phyloP scores from a whole-genome alignment of 1,140 invertebrate species.

The Drosophila kohkoa region DNA sequence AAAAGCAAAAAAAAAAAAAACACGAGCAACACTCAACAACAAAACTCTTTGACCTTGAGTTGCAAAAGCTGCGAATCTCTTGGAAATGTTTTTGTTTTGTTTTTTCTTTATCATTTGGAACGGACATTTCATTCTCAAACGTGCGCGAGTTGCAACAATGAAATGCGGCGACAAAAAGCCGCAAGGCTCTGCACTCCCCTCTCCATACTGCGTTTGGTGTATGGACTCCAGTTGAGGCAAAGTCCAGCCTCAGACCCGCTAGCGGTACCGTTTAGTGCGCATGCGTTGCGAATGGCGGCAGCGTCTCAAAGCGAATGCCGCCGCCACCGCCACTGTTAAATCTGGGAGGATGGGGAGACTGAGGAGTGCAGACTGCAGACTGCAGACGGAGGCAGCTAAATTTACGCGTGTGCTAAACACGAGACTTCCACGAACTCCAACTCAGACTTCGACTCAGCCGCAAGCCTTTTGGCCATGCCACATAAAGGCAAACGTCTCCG shows the following conservation, averaged over 20 bases:
- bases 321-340: slow-evolving; percentile 53
- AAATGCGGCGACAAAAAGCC: slow-evolving; percentile 80
- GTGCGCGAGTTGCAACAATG: slow-evolving; percentile 74
- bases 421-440: slow-evolving; percentile 82
- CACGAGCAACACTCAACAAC: slow-evolving; percentile 20
- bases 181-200: not conserved
- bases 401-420: slow-evolving; percentile 85
- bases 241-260: slow-evolving; percentile 60
- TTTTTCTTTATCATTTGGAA: slow-evolving; percentile 67
- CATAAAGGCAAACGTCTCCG: slow-evolving; percentile 39
- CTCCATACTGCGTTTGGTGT: not conserved
- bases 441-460: slow-evolving; percentile 9
- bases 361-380: slow-evolving; percentile 7
- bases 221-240: slow-evolving; percentile 14
- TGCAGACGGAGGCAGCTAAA: slow-evolving; percentile 69
- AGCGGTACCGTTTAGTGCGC: slow-evolving; percentile 84
- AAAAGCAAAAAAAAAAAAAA: slow-evolving; percentile 34
- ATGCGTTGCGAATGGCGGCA: slow-evolving; percentile 83
- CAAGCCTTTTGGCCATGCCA: slow-evolving; percentile 11
- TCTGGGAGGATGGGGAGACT: slow-evolving; percentile 6
- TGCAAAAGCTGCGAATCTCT: slow-evolving; percentile 31
- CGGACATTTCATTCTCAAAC: slow-evolving; percentile 76
- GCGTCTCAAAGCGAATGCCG: slow-evolving; percentile 80
- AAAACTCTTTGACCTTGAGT: slow-evolving; percentile 70
- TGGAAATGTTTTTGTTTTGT: slow-evolving; percentile 32